Evolutionary conservation across 2,888 invertebrate species (phyloP).

Genomic region (Acanthosepion esculentum): DNA sequence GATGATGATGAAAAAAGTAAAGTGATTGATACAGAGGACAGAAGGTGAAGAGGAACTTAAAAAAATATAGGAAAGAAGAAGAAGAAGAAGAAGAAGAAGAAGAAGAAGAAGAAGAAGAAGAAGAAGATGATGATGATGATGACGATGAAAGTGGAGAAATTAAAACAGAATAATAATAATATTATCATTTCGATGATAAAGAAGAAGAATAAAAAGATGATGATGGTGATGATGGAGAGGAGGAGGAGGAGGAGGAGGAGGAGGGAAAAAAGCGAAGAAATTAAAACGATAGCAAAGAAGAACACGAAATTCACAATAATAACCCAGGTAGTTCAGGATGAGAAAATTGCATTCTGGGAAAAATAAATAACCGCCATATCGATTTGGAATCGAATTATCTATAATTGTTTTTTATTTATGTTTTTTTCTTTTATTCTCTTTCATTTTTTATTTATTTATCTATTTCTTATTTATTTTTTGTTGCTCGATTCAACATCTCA

Average conservation of each 20-base stretch:
- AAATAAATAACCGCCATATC: background rate
- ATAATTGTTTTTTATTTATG: background rate
- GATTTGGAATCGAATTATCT: background rate
- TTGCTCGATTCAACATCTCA: background rate
- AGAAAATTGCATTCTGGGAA: background rate
- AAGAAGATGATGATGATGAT: background rate
- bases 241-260: background rate
- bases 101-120: too few species aligned
- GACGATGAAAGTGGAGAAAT: background rate
- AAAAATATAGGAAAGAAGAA: too few species aligned
- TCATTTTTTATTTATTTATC: background rate
- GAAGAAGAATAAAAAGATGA: background rate
- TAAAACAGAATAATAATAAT: background rate
- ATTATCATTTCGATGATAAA: too few species aligned
- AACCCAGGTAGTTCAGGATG: background rate
- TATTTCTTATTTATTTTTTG: background rate
- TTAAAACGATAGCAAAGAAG: background rate
- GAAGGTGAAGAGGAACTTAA: too few species aligned
- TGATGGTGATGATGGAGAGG: background rate
- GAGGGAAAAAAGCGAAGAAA: background rate
- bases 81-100: too few species aligned
- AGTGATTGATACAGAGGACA: too few species aligned
- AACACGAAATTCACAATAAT: background rate
- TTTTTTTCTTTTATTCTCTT: background rate
- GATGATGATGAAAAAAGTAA: too few species aligned